Evolutionary conservation across 2,888 invertebrate genomes (phyloP), one percentile per base, ranked within the genome.

Genomic region (Caradrina kadenii): DNA sequence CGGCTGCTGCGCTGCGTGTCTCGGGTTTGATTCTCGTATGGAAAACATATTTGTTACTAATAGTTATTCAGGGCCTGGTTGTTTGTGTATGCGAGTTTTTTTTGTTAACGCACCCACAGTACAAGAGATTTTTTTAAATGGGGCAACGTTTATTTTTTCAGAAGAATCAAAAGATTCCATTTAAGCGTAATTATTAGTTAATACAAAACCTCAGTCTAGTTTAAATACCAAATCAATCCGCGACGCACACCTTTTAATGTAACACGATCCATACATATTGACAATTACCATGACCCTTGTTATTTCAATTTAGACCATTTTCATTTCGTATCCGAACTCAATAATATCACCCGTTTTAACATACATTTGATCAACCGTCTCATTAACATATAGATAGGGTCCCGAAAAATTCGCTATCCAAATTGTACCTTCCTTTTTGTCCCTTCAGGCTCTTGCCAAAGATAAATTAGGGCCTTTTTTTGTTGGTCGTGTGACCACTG

Each of bases 331-430:
- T 73, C 76, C 82, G 85, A 88, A 85, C 85, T 83, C 86, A 87
- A 89, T 89, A 88, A 88, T 87, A 88, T 86, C 85, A 82, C 82
- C 86, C 87, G 88, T 88, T 91, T 91, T 91, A 89, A 90, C 91
- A 92, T 91, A 90, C 84, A 90, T 91, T 91, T 92, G 91, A 91
- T 91, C 88, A 88, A 85, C 87, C 86, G 64, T 65, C 87, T 90
- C 91, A 92, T 92, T 92, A 92, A 88, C 91, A 91, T 92, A 92
- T 91, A 92, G 90, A 92, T 88, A 84, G 88, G 85, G 74, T 80
- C 83, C 84, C 81, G 79, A 90, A 92, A 91, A 91, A 90, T 86
- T 84, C 87, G 83, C 84, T 88, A 86, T 85, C 88, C 88, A 87
- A 90, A 90, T 88, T 88, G 87, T 90, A 88, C 90, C 88, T 87